Evolutionary conservation across 2,888 invertebrate species (phyloP).

Genomic region (Epirrita christyi): DNA sequence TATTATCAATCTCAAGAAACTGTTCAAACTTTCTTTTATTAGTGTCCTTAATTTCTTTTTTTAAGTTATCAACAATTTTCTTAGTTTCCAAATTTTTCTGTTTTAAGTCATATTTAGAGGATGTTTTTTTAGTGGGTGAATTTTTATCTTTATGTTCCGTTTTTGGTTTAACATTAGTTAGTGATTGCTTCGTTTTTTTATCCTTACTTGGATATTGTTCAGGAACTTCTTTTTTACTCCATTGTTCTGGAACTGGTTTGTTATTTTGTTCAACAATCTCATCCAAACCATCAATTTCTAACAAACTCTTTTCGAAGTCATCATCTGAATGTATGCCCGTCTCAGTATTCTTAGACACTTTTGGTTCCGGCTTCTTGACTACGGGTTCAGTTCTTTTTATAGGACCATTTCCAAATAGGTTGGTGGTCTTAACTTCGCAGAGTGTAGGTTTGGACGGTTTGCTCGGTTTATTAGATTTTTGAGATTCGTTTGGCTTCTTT

Average conservation of each 20-base stretch:
- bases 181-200: constrained; percentile 18
- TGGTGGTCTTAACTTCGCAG: constrained; percentile 74
- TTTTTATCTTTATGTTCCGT: constrained; percentile 2
- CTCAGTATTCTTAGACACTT: constrained; percentile 71
- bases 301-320: constrained; percentile 88
- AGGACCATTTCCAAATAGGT: constrained; percentile 87
- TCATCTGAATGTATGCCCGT: constrained; percentile 87
- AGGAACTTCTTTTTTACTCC: constrained; percentile 10
- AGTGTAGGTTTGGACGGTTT: constrained; percentile 51
- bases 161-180: constrained; percentile 18
- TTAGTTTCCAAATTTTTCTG: constrained; percentile 19
- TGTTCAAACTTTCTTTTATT: constrained; percentile 60
- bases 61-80: constrained; percentile 33
- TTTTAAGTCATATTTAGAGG: constrained; percentile 12
- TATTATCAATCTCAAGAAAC: constrained; percentile 52
- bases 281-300: constrained; percentile 86
- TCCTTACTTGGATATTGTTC: constrained; percentile 11
- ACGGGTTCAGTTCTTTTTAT: constrained; percentile 83
- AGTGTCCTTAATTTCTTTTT: constrained; percentile 47
- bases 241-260: constrained; percentile 18
- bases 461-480: constrained; percentile 49
- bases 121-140: neutral
- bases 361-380: constrained; percentile 57
- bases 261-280: constrained; percentile 37
- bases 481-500: constrained; percentile 61